Percentiles rank a stretch among this genome's conserved stretches.
phyloP scores from a whole-genome alignment of 2,888 invertebrate genomes.

The Oligia latruncula region DNA sequence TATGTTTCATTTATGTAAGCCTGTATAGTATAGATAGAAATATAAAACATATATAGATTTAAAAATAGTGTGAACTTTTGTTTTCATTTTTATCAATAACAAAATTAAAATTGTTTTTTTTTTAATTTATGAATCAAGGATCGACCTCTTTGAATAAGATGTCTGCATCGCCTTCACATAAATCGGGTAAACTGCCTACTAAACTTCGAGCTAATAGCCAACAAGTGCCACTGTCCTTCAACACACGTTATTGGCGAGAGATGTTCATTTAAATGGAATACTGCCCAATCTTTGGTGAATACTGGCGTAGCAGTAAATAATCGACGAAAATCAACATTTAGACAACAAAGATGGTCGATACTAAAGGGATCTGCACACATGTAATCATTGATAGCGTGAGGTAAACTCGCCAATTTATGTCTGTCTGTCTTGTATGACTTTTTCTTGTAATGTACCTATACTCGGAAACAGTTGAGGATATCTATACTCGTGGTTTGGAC shows the following conservation, averaged over 20 bases:
- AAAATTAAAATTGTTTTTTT: background rate
- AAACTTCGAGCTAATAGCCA: background rate
- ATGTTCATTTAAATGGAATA: background rate
- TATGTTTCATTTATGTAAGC: conserved; percentile 42
- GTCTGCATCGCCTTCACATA: background rate
- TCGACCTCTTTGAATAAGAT: background rate
- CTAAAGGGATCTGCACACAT: background rate
- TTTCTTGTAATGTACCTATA: background rate
- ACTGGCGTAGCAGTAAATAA: background rate
- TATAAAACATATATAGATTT: background rate
- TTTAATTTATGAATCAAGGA: background rate
- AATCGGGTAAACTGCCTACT: background rate
- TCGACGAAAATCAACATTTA: background rate
- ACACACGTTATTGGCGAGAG: background rate
- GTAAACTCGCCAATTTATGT: background rate
- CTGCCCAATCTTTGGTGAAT: background rate
- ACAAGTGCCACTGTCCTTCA: background rate
- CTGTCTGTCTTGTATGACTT: too few relatives aligned
- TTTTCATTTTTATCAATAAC: background rate
- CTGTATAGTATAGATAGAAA: background rate
- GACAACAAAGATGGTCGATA: background rate
- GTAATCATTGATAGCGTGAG: background rate
- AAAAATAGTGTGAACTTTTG: background rate
- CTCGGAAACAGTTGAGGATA: background rate
- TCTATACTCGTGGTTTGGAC: background rate